These are phyloP conservation scores for Brachionus koreanus DNA, from an alignment of 1,140 invertebrate species.

Conservation along the genomic window DNA sequence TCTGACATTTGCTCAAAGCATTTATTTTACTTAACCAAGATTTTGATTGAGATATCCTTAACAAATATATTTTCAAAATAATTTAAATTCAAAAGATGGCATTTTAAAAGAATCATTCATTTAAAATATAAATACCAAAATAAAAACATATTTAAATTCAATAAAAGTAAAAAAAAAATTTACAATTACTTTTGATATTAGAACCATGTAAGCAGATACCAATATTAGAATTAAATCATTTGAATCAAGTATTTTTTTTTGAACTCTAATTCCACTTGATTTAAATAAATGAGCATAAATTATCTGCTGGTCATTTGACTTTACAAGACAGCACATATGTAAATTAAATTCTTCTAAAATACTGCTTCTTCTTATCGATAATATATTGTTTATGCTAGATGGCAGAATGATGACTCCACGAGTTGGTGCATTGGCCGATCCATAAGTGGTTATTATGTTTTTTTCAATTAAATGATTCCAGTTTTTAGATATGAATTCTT, in stretches of 20 bases:
- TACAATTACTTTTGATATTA: background rate
- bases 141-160: background rate
- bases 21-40: too few relatives aligned
- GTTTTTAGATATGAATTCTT: background rate
- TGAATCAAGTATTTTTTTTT: background rate
- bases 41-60: too few relatives aligned
- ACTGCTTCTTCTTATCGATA: background rate
- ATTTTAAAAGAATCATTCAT: too few relatives aligned
- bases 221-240: background rate
- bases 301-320: background rate
- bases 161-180: background rate
- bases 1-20: too few relatives aligned
- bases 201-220: background rate
- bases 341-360: background rate
- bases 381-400: background rate
- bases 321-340: background rate
- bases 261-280: background rate
- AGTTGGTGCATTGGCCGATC: background rate
- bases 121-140: too few relatives aligned
- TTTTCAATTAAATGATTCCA: constrained; percentile 17
- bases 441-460: background rate
- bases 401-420: background rate
- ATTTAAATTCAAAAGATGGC: too few relatives aligned
- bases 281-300: background rate
- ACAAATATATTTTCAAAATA: too few relatives aligned